phyloP scores from a whole-genome alignment of 2,888 invertebrate species.

The Agonopterix alstromeriana region DNA sequence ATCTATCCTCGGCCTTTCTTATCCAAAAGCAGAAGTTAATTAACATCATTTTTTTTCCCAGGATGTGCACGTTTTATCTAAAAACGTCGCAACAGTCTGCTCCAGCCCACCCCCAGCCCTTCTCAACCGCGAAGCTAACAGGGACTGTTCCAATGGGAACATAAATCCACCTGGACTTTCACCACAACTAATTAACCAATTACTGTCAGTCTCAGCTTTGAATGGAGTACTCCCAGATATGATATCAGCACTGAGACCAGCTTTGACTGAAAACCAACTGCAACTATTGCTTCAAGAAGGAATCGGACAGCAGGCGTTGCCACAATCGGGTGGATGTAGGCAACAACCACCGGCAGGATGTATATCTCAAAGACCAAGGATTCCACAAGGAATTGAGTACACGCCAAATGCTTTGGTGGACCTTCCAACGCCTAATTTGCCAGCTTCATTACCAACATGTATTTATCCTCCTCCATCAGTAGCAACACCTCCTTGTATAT shows the following conservation, averaged over 20 bases:
- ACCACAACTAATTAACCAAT: slow-evolving; percentile 20
- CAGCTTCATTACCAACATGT: background rate
- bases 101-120: background rate
- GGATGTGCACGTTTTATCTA: slow-evolving; percentile 12
- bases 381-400: too few species aligned
- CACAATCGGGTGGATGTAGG: background rate
- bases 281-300: background rate
- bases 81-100: slow-evolving; percentile 9
- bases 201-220: slow-evolving; percentile 18
- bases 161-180: slow-evolving; percentile 8
- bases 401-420: background rate
- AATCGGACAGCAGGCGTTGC: background rate
- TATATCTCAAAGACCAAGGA: too few species aligned
- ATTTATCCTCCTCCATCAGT: too few species aligned
- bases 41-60: slow-evolving; percentile 5
- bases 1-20: too few species aligned
- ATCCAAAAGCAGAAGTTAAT: too few species aligned
- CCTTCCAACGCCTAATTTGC: background rate
- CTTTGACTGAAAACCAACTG: background rate
- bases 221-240: slow-evolving; percentile 23
- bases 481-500: background rate
- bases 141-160: background rate
- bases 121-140: too few species aligned
- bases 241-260: slow-evolving; percentile 10
- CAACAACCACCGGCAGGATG: too few species aligned